A percentile compares a stretch with the other conserved stretches of the same genome.
phyloP scores from a whole-genome alignment of 2,888 invertebrate species.

The Buathra laborator region DNA sequence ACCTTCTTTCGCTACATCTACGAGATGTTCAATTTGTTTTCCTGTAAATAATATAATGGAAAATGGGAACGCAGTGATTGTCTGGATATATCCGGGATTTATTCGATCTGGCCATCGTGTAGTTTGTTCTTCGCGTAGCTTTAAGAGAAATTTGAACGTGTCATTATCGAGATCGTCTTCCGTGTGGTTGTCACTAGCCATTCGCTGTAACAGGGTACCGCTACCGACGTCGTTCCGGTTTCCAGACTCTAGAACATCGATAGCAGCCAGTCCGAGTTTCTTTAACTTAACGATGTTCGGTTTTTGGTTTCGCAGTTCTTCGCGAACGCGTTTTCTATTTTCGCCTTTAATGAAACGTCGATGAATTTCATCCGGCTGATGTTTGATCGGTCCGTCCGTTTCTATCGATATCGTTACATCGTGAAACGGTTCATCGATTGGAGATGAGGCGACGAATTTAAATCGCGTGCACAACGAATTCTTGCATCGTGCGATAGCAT shows the following conservation, averaged over 20 bases:
- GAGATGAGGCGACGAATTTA: neutral
- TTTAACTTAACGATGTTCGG: neutral
- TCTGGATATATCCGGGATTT: conserved; percentile 36
- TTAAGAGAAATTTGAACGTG: neutral
- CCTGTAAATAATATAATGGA: conserved; percentile 38
- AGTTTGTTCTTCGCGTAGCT: conserved; percentile 6
- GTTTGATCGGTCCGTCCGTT: neutral
- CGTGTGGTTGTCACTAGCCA: conserved; percentile 18
- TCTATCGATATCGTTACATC: neutral
- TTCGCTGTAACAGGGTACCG: conserved; percentile 32
- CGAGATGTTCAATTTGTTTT: conserved; percentile 38
- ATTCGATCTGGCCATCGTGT: conserved; percentile 8
- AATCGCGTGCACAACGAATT: neutral
- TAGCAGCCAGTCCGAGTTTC: conserved; percentile 15
- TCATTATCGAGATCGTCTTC: conserved; percentile 50
- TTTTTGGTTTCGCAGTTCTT: neutral
- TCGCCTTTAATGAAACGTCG: neutral
- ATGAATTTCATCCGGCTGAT: neutral
- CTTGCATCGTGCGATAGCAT: neutral
- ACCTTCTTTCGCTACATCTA: conserved; percentile 6
- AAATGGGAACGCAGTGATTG: conserved; percentile 36
- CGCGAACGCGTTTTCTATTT: neutral
- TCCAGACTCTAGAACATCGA: conserved; percentile 32
- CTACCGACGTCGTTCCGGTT: conserved; percentile 48
- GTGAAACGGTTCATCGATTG: neutral